phyloP scores from a whole-genome alignment of 2,797 vertebrate genomes.

The Tenualosa thibaudeaui region DNA sequence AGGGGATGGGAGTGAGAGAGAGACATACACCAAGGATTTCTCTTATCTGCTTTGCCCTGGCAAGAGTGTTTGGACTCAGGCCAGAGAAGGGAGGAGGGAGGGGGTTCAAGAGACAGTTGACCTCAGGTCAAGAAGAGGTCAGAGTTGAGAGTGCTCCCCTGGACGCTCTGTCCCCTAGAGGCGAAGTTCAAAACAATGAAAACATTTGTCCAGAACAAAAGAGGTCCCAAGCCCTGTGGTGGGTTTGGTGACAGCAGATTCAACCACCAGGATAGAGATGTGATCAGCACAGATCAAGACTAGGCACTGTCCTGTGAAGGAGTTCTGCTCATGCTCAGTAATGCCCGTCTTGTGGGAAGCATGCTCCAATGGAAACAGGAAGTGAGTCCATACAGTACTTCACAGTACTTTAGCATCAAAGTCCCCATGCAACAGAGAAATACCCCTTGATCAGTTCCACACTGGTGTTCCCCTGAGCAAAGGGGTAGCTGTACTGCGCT shows the following conservation, averaged over 20 bases:
- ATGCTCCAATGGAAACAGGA: background rate
- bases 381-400: conserved; percentile 5
- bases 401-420: background rate
- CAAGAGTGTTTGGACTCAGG: conserved; percentile 19
- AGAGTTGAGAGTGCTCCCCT: conserved; percentile 9
- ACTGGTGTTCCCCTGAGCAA: background rate
- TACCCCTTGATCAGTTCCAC: background rate
- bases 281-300: background rate
- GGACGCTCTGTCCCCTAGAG: conserved; percentile 4
- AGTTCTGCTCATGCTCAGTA: conserved; percentile 10
- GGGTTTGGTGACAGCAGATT: background rate
- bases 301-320: background rate
- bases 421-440: background rate
- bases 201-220: conserved; percentile 13
- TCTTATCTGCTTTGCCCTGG: background rate
- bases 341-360: background rate
- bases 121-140: conserved; percentile 24
- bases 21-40: background rate
- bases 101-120: conserved; percentile 23
- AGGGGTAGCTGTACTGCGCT: background rate
- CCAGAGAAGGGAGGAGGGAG: background rate
- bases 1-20: background rate
- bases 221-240: background rate
- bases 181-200: conserved; percentile 20
- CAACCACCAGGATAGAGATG: background rate